Percentiles rank a stretch among this genome's conserved stretches.
Conservation (phyloP, 2,797 vertebrate genomes). For the Rhynchotus rufescens region DNA sequence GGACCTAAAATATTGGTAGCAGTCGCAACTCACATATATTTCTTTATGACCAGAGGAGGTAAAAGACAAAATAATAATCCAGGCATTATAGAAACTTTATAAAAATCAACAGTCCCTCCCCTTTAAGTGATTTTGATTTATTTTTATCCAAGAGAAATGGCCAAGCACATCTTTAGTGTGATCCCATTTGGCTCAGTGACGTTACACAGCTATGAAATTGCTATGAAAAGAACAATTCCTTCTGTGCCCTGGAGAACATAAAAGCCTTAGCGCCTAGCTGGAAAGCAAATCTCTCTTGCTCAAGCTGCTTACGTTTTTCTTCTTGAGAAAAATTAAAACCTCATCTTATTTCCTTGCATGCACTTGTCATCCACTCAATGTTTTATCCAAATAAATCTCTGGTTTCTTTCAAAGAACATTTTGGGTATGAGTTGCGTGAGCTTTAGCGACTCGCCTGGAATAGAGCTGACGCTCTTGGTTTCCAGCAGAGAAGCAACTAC, state of each 20-base stretch:
- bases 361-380: conserved; percentile 23
- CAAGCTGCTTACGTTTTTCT: conserved; percentile 2
- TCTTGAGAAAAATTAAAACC: conserved; percentile 37
- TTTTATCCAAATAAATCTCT: conserved; percentile 45
- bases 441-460: conserved; percentile 57
- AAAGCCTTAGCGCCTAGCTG: conserved; percentile 5
- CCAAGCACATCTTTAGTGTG: conserved; percentile 1
- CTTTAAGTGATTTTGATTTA: conserved; percentile 30
- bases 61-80: not conserved
- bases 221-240: not conserved
- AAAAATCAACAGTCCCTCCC: not conserved
- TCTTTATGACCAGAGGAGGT: not conserved
- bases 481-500: conserved; percentile 14
- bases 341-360: conserved; percentile 37
- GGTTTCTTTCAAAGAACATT: conserved; percentile 23
- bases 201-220: conserved; percentile 27
- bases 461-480: not conserved
- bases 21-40: not conserved
- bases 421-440: not conserved
- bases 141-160: conserved; percentile 2
- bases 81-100: not conserved
- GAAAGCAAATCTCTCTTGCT: conserved; percentile 38
- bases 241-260: not conserved
- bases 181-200: conserved; percentile 8
- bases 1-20: not conserved